phyloP scores from a whole-genome alignment of 2,797 vertebrate genomes.

The Sorex maritimensis region DNA sequence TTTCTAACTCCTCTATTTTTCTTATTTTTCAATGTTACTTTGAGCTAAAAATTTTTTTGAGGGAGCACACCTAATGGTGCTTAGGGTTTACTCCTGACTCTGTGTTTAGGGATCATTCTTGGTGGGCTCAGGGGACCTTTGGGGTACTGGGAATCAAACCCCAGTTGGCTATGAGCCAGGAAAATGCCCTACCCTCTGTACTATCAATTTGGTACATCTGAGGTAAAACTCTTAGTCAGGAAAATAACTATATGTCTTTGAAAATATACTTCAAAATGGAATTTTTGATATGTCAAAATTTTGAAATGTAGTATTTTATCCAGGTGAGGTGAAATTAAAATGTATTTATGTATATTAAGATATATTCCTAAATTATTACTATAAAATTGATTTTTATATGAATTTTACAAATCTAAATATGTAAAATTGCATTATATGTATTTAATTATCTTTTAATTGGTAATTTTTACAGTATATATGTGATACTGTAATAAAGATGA shows the following conservation, averaged over 20 bases:
- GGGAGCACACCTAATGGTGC: no score
- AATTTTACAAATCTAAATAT: background rate
- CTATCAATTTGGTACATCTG: no score
- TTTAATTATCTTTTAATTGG: background rate
- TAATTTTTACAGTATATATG: background rate
- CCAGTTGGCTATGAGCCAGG: no score
- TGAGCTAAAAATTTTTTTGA: background rate
- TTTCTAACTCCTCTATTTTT: background rate
- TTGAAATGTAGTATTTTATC: background rate
- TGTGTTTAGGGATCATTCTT: no score
- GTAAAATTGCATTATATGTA: background rate
- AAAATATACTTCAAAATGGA: background rate
- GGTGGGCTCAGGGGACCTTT: no score
- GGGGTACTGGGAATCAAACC: no score
- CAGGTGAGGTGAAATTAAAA: background rate
- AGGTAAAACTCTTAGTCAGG: background rate
- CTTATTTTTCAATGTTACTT: constrained; percentile 20
- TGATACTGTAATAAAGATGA: background rate
- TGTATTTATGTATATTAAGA: background rate
- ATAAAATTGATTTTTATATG: no score
- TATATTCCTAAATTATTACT: background rate
- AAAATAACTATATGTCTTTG: background rate
- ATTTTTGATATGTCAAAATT: background rate
- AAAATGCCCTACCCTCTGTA: no score
- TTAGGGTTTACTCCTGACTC: no score